Percentiles rank a stretch among this genome's conserved stretches.
Conservation (phyloP, 1,140 invertebrate species). For the Pseudobourletiella spinata region DNA sequence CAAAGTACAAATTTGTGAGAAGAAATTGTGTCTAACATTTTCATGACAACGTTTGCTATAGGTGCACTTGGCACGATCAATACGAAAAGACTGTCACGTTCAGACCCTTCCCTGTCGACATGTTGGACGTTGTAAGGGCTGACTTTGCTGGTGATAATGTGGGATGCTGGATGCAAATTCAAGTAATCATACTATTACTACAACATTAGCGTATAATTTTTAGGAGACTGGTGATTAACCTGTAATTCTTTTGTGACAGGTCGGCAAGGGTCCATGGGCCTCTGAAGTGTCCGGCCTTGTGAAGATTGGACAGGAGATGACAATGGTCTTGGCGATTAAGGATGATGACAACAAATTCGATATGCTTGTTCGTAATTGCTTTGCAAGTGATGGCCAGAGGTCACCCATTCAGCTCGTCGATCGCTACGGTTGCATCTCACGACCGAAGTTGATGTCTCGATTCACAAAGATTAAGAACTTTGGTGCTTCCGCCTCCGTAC, state of each 20-base stretch:
- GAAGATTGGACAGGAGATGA: conserved; percentile 94
- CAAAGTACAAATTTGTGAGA: too few relatives aligned
- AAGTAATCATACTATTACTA: conserved; percentile 43
- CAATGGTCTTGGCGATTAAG: conserved; percentile 91
- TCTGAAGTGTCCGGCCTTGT: conserved; percentile 88
- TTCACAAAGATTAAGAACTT: conserved; percentile 95
- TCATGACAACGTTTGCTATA: too few relatives aligned
- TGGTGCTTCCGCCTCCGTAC: conserved; percentile 70
- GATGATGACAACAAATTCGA: conserved; percentile 93
- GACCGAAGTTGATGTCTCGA: conserved; percentile 78
- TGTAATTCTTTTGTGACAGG: too few relatives aligned
- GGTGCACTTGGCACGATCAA: conserved; percentile 88
- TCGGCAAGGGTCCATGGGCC: conserved; percentile 91
- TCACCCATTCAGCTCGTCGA: conserved; percentile 91
- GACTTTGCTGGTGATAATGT: conserved; percentile 93
- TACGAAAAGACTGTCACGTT: conserved; percentile 94
- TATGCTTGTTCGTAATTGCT: conserved; percentile 88
- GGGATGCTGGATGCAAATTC: conserved; percentile 90
- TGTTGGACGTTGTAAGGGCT: conserved; percentile 84
- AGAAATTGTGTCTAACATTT: too few relatives aligned
- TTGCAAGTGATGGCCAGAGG: conserved; percentile 86
- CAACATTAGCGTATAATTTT: neutral
- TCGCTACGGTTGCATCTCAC: conserved; percentile 80
- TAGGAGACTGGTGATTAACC: too few relatives aligned
- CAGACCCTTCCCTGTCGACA: conserved; percentile 87